Percentiles rank a stretch among this genome's conserved stretches.
phyloP scores from a whole-genome alignment of 2,113 vertebrate genomes.

The rat (Rattus norvegicus) region GRCr8 NC_086025.1:118064001-118064500 shows the following conservation, averaged over 20 bases:
- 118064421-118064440: neutral
- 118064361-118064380: neutral
- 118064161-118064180: neutral
- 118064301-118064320: neutral
- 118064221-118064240: neutral
- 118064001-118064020: neutral
- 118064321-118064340: neutral
- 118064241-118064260: neutral
- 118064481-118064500: neutral
- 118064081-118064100: neutral
- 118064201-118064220: neutral
- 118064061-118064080: neutral
- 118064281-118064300: accelerated
- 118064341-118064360: too few species aligned
- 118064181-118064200: neutral
- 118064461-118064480: neutral
- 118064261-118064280: neutral
- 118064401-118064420: too few species aligned
- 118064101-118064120: too few species aligned
- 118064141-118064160: too few species aligned
- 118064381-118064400: neutral
- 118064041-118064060: too few species aligned
- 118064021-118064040: neutral
- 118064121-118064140: neutral
- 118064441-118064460: neutral